Percentiles rank a stretch among this genome's conserved stretches.
These are phyloP conservation scores for Metopolophium dirhodum DNA, from an alignment of 1,140 invertebrate genomes.

Conservation along the genomic window DNA sequence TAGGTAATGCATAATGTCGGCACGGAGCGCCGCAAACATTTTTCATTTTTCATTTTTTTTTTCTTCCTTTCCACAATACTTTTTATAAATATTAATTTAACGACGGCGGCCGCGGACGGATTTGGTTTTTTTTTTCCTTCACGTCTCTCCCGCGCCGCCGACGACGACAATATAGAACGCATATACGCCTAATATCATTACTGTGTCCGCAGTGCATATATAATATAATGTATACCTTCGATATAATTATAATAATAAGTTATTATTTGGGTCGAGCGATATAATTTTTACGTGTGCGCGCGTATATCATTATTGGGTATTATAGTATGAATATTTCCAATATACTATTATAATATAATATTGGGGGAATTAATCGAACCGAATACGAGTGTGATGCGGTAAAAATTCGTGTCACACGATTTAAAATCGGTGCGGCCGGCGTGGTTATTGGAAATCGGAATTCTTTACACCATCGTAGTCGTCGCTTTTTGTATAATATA, in stretches of 20 bases:
- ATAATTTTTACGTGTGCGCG: not conserved
- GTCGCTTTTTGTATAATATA: not conserved
- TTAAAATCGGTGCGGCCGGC: not conserved
- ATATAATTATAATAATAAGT: constrained; percentile 3
- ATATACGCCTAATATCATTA: too few relatives aligned
- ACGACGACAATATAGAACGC: not conserved
- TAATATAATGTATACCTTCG: not conserved
- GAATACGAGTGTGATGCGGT: not conserved
- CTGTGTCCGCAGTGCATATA: not conserved
- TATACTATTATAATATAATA: not conserved
- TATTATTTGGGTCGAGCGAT: constrained; percentile 31
- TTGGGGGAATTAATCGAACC: not conserved
- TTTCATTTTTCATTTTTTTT: not conserved
- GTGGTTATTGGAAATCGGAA: not conserved
- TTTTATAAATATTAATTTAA: constrained; percentile 22
- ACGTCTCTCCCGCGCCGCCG: not conserved
- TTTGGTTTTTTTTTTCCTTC: not conserved
- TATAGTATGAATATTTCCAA: not conserved
- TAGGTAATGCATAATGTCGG: not conserved
- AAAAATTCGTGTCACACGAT: constrained; percentile 14
- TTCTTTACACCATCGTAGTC: not conserved
- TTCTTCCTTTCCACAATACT: not conserved
- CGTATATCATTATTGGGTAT: not conserved
- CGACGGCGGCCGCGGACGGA: not conserved
- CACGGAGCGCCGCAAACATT: not conserved